Base-by-base conservation (phyloP, 35 echinoderm and acorn worm species). In the Heliocidaris tuberculata region DNA sequence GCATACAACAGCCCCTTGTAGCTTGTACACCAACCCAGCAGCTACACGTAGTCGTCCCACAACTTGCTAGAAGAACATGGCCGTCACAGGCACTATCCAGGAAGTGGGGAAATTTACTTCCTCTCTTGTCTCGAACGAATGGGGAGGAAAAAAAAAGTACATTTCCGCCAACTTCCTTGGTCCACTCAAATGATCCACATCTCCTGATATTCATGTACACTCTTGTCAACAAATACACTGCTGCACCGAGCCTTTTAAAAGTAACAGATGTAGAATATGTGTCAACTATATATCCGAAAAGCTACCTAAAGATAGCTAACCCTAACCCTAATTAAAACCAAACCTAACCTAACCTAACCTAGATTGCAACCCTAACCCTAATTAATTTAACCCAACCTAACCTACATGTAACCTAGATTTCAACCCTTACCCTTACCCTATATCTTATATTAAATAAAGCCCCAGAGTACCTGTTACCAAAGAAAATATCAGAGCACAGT, bases 41-140 rank as follows among this genome's bases (percentile, higher is more conserved):
- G 52, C 52, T 56, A 56, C 52, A 56, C 10, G 52, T 56, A 56
- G 52, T 56, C 52, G 52, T 12, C 65, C 21, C 27, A 78, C 65
- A 78, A 78, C 65, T 78, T 78, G 65, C 65, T 42, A 42, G 35
- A n/a, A 78, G 65, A 78, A 78, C 65, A 78, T 78, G 65, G 65
- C 65, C 27, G 65, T 24, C 65, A 78, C 65, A 78, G 65, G 65
- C 19, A 78, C 65, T n/a, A 78, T 78, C 65, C 65, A 78, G 65
- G 65, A 78, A 78, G 65, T 78, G 17, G 65, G 65, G 65, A 78
- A 78, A 78, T 78, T 78, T 78, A 78, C 65, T 78, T 78, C 65
- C 65, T 78, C 65, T 78, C 65, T n/a, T 78, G 65, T 78, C 65
- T 78, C 65, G 27, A 78, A 78, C 65, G 65, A 78, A n/a, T 4